Base-by-base conservation (phyloP, 2,797 vertebrate species). In the Okamejei kenojei region DNA sequence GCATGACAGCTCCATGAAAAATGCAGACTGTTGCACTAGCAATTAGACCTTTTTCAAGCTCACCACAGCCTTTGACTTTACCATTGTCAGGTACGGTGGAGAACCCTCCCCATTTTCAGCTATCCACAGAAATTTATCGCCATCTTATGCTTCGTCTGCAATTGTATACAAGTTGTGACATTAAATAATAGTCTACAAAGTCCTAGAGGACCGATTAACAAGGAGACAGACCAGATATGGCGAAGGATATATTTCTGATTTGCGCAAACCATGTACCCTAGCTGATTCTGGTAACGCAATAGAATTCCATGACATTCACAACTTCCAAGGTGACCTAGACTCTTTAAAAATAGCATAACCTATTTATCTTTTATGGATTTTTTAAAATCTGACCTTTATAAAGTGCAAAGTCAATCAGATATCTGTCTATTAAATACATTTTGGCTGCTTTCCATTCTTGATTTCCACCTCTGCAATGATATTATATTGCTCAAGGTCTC, bases 371-470 rank as follows among this genome's bases (percentile, higher is more conserved):
- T 63, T 88, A 63, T 32, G 68, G 61, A 88, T 63, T 32, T 88
- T 88, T 88, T 15, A 65, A 68, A 68, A 68, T 68, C n/a, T 88
- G 84, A 68, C 84, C 84, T 68, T 88, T 65, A 32, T 68, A 68
- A 88, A 21, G n/a, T 68, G n/a, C 84, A 88, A 88, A 35, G 84
- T 68, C 84, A 88, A 65, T 63, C 17, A 63, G 17, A 88, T 68
- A 19, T 88, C n/a, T 88, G 84, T 88, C 61, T 68, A 88, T n/a
- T 68, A 32, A 88, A 65, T 88, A 35, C n/a, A 19, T 88, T 88
- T 68, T 88, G 84, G 84, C 84, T 68, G 84, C n/a, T 88, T 88
- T 88, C 84, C 84, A 88, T 68, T 88, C 63, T 68, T 32, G 15
- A 61, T 68, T 65, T 88, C 35, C 32, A 26, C 58, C 61, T 88